Base-by-base conservation (phyloP, 2,113 vertebrate species). In the Heterotis niloticus region DNA sequence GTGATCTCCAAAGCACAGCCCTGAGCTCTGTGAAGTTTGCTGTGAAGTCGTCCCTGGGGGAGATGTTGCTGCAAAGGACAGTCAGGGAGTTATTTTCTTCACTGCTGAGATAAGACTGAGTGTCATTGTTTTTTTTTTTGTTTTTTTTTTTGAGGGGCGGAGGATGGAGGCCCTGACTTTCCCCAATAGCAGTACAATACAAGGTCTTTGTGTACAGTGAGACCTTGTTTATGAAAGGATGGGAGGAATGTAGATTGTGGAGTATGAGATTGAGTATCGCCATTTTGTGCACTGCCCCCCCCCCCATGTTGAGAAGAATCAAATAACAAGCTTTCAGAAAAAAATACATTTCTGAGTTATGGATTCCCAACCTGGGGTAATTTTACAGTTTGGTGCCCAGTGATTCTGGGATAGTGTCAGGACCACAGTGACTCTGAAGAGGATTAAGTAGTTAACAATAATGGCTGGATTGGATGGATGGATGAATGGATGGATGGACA, bases 201-300 rank as follows among this genome's bases (percentile, higher is more conserved):
- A 64, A 26, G 20, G 67, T 73, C 78, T 64, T 79, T 79, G 78
- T 73, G 34, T 72, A 1, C 54, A 75, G 60, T 2, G 1, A 76
- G 11, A 64, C 29, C 12, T 17, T 4, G 18, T n/a, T 26, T 56
- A 52, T 56, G 51, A 59, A 51, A 23, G 29, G 66, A 44, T 13
- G 24, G 18, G 44, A 59, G n/a, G 28, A 71, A 70, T 23, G 14
- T 29, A 72, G 44, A 79, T 54, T 34, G 34, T 24, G 59, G 56
- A 26, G 4, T 20, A 0, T 18, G 10, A 20, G 17, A n/a, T 10
- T 26, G 23, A 56, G 18, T 23, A 28, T 10, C 5, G 28, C 26
- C 29, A 44, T 5, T 20, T 26, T 20, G 57, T 17, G 24, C n/a
- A n/a, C n/a, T n/a, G n/a, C n/a, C n/a, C 69, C 17, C 13, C 52